A percentile compares a stretch with the other conserved stretches of the same genome.
Evolutionary conservation across 2,797 vertebrate genomes (phyloP).

Genomic region (Momotus momota): DNA sequence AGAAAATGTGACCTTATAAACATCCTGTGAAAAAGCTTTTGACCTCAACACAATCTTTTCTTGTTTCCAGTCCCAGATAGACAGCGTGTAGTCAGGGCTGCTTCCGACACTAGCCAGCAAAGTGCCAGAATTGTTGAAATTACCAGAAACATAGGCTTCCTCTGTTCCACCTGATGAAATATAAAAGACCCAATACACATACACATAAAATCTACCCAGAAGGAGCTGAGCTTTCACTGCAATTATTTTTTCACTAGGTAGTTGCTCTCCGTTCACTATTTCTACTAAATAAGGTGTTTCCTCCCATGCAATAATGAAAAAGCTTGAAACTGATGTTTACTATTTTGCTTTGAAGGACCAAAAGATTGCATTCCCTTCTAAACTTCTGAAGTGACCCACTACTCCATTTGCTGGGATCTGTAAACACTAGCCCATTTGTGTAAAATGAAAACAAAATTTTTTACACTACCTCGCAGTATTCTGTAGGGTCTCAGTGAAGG

Average conservation of each 20-base stretch:
- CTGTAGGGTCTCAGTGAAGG: slow-evolving; percentile 86
- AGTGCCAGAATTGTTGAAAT: slow-evolving; percentile 86
- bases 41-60: slow-evolving; percentile 87
- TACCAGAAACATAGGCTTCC: slow-evolving; percentile 83
- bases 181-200: neutral
- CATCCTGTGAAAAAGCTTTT: slow-evolving; percentile 91
- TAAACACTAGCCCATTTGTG: neutral
- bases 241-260: neutral
- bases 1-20: slow-evolving; percentile 91
- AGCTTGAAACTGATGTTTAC: neutral
- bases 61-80: slow-evolving; percentile 93
- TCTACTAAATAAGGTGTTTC: neutral
- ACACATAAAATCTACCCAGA: neutral
- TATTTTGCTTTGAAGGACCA: neutral
- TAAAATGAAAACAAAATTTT: neutral
- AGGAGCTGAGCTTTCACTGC: neutral
- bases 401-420: slow-evolving; percentile 18
- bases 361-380: neutral
- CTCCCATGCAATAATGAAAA: neutral
- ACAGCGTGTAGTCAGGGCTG: slow-evolving; percentile 89
- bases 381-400: neutral
- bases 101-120: slow-evolving; percentile 89
- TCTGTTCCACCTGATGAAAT: slow-evolving; percentile 85
- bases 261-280: neutral
- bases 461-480: slow-evolving; percentile 86